These are phyloP conservation scores for Andrena camellia DNA, from an alignment of 2,888 invertebrate species.

Conservation along the genomic window DNA sequence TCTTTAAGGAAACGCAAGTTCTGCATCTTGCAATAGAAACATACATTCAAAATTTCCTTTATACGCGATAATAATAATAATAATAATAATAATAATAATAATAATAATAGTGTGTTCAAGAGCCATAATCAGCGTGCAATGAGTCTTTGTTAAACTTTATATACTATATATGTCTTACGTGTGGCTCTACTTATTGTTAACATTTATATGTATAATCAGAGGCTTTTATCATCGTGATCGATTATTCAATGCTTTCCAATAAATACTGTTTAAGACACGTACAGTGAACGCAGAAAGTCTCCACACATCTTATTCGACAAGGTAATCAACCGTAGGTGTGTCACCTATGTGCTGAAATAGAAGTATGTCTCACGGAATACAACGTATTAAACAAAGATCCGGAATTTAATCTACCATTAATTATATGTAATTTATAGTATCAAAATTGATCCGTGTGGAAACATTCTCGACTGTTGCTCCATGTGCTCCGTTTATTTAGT, in stretches of 20 bases:
- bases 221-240: slow-evolving; percentile 14
- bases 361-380: no score
- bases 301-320: not conserved
- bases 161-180: slow-evolving; percentile 24
- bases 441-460: no score
- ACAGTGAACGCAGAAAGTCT: not conserved
- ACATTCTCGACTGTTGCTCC: no score
- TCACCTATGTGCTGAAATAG: no score
- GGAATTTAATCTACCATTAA: no score
- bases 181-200: slow-evolving; percentile 54
- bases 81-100: slow-evolving; percentile 10
- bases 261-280: slow-evolving; percentile 35
- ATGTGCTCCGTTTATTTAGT: no score
- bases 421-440: no score
- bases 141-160: slow-evolving; percentile 42
- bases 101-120: slow-evolving; percentile 6
- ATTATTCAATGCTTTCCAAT: slow-evolving; percentile 13
- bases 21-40: not conserved
- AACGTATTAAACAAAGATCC: no score
- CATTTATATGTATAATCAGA: slow-evolving; percentile 28
- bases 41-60: slow-evolving; percentile 4
- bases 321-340: no score
- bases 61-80: not conserved
- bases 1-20: slow-evolving; percentile 1
- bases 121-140: slow-evolving; percentile 18